Evolutionary conservation across 64 coral and sea anemone species (phyloP), one percentile per base, ranked within the genome.

Genomic region (Pachyseris speciosa): DNA sequence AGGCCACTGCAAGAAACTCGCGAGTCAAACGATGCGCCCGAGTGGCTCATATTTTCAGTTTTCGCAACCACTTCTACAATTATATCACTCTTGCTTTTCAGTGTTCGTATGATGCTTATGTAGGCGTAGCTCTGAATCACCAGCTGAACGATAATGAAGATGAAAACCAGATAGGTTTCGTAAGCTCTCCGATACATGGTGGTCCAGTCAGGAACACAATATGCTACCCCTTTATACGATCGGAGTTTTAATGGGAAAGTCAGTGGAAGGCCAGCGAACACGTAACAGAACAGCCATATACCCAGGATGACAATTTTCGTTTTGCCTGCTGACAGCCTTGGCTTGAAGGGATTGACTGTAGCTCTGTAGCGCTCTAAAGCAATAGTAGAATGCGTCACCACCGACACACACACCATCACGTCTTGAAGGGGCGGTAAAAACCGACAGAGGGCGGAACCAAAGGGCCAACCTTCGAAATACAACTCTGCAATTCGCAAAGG

Each of bases 281-380:
- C 15, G 63, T 97, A 97, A 9, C 91, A 97, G 6, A 63, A 48
- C 1, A 93, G 4, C 95, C 95, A 97, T n/a, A 97, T 90, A 28
- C 66, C 72, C 19, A 80, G 3, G 28, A 71, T 69, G 26, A 91
- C 67, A 37, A 79, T 16, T 47, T 93, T 97, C 10, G 93, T 92
- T 68, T 85, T 78, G 5, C 64, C 60, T 1, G 38, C 52, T 16
- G 84, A 83, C 2, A 94, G 75, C 53, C 69, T 89, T 12, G 83
- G 58, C 64, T 97, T 97, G 64, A 97, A 97, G 1, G 95, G 95
- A 3, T 29, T 47, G 3, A 92, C 58, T 37, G 89, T 89, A 10
- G 91, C 95, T 13, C 95, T 87, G 78, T 93, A 77, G 68, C 95
- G 88, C 22, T 97, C 95, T 13, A 93, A 80, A 0, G 95, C 86